phyloP scores from a whole-genome alignment of 1,140 invertebrate genomes.

The Tetragonula clypearis region DNA sequence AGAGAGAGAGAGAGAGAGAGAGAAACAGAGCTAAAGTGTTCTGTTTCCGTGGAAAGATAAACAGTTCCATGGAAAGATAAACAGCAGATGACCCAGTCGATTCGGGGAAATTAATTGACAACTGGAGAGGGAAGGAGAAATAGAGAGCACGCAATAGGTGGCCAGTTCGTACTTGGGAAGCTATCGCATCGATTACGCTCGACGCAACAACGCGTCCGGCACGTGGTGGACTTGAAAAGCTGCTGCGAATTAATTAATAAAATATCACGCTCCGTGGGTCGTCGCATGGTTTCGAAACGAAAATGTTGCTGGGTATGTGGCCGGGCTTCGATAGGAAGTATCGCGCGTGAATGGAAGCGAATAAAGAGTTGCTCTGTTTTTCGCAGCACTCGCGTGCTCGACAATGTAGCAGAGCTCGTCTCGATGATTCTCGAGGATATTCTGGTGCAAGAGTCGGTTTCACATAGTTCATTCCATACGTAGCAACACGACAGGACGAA shows the following conservation, averaged over 20 bases:
- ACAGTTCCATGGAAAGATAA: no score
- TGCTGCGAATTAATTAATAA: constrained; percentile 3
- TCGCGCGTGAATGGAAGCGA: not conserved
- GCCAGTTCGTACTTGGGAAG: not conserved
- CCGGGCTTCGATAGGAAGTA: not conserved
- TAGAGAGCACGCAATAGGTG: not conserved
- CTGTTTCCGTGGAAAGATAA: no score
- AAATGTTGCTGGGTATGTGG: not conserved
- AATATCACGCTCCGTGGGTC: constrained; percentile 35
- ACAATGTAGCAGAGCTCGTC: constrained; percentile 43
- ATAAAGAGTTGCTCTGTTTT: not conserved
- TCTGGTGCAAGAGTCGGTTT: constrained; percentile 16
- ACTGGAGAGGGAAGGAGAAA: not conserved
- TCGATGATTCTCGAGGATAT: constrained; percentile 31
- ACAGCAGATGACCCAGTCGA: no score
- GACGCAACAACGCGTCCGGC: not conserved
- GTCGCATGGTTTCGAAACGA: not conserved
- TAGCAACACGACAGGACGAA: not conserved
- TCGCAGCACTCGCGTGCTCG: not conserved
- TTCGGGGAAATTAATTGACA: no score
- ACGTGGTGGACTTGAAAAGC: not conserved
- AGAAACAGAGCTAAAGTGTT: no score
- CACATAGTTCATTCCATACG: constrained; percentile 23
- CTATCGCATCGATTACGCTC: not conserved
- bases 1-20: not conserved